Conservation (phyloP, 2,797 vertebrate genomes). For the Hirundo rustica region DNA sequence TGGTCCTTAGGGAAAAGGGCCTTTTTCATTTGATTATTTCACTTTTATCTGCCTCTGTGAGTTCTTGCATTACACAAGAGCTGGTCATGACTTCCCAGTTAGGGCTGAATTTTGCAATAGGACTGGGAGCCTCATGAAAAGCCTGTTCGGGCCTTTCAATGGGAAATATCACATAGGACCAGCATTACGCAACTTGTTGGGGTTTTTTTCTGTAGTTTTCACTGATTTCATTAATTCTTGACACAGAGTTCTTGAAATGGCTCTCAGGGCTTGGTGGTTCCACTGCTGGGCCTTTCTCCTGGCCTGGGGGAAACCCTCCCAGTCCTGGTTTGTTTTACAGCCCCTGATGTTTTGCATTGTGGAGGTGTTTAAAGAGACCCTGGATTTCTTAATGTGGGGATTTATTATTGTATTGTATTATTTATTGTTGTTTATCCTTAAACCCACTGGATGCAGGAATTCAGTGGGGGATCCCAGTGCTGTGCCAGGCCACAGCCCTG, state of each 20-base stretch:
- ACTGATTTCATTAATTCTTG: not conserved
- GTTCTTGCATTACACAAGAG: not conserved
- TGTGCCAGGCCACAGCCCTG: not conserved
- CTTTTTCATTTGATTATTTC: not conserved
- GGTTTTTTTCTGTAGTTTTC: not conserved
- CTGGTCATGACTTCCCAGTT: conserved; percentile 6
- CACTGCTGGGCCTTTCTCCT: not conserved
- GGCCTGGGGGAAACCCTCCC: not conserved
- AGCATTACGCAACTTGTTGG: not conserved
- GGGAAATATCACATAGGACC: not conserved
- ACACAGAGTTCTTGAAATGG: not conserved
- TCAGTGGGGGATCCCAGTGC: not conserved
- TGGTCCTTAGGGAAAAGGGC: not conserved
- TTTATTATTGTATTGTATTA: too few species aligned
- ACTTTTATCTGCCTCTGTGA: conserved; percentile 14
- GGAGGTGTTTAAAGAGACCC: not conserved
- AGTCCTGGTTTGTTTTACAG: not conserved
- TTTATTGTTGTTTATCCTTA: not conserved
- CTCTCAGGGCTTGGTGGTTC: not conserved
- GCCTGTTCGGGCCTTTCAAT: not conserved
- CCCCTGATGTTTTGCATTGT: not conserved
- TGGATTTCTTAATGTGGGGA: not conserved
- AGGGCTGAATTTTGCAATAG: not conserved
- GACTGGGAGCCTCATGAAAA: not conserved
- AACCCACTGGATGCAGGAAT: not conserved